These are phyloP conservation scores for Eurois occulta DNA, from an alignment of 2,888 invertebrate species.

Conservation along the genomic window DNA sequence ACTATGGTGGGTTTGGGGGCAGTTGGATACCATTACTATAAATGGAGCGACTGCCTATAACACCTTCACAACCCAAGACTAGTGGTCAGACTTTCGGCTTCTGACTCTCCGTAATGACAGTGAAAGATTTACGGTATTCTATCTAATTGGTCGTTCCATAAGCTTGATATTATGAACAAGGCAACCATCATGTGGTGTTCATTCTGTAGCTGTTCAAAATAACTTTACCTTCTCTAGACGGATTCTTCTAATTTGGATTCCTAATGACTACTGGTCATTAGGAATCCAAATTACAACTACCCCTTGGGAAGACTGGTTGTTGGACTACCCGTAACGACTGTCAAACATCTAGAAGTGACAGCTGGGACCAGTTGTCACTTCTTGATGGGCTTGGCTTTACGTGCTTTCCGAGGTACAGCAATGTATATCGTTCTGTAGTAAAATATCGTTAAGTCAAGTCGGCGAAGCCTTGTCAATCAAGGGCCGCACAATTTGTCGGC, in stretches of 20 bases:
- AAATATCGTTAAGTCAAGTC: not conserved
- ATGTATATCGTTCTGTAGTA: not conserved
- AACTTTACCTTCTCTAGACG: not conserved
- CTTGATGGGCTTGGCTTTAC: too few relatives aligned
- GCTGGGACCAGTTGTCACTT: too few relatives aligned
- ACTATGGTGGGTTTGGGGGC: not conserved
- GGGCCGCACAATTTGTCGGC: constrained; percentile 61
- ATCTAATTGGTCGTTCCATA: not conserved
- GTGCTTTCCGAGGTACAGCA: not conserved
- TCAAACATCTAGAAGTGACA: not conserved
- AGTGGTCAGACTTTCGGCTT: not conserved
- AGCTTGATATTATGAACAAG: not conserved
- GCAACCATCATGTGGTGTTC: not conserved
- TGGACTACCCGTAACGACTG: not conserved
- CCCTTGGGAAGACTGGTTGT: not conserved
- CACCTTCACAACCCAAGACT: not conserved
- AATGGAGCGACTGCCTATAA: not conserved
- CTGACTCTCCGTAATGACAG: not conserved
- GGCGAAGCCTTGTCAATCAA: constrained; percentile 49
- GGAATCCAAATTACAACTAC: not conserved
- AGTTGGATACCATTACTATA: not conserved
- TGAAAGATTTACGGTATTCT: not conserved
- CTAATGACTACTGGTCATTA: not conserved
- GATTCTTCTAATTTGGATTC: too few relatives aligned
- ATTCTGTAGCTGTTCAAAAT: not conserved